Percentiles rank a stretch among this genome's conserved stretches.
Conservation (phyloP, 2,113 vertebrate genomes). For the Phalacrocorax pelagicus region DNA sequence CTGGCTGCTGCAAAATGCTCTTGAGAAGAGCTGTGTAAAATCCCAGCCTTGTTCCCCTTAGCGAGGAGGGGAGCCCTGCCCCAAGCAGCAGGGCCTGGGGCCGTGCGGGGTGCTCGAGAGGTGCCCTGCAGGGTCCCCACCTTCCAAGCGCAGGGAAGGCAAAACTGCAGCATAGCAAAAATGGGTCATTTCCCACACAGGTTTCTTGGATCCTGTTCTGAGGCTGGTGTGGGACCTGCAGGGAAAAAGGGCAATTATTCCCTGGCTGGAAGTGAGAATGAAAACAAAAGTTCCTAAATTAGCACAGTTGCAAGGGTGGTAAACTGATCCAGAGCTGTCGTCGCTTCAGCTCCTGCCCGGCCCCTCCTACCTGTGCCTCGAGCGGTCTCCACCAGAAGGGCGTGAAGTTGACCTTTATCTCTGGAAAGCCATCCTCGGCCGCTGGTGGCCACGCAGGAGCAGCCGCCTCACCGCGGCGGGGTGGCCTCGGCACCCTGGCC, state of each 20-base stretch:
- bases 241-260: background rate
- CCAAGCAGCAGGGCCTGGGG: background rate
- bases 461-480: rapidly evolving
- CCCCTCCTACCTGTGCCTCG: background rate
- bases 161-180: background rate
- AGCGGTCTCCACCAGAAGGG: background rate
- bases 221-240: background rate
- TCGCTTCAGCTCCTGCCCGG: background rate
- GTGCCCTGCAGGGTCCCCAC: background rate
- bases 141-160: rapidly evolving
- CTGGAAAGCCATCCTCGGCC: rapidly evolving
- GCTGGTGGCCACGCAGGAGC: background rate
- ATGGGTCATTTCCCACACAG: background rate
- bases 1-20: background rate
- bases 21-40: background rate
- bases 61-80: background rate
- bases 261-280: background rate
- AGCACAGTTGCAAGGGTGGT: rapidly evolving
- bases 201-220: background rate
- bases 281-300: background rate
- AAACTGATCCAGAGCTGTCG: background rate
- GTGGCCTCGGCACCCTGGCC: background rate
- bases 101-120: rapidly evolving
- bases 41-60: background rate
- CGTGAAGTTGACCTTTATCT: no score